These are phyloP conservation scores for Sebastes diaconus DNA, from an alignment of 2,797 vertebrate species.

Conservation along the genomic window DNA sequence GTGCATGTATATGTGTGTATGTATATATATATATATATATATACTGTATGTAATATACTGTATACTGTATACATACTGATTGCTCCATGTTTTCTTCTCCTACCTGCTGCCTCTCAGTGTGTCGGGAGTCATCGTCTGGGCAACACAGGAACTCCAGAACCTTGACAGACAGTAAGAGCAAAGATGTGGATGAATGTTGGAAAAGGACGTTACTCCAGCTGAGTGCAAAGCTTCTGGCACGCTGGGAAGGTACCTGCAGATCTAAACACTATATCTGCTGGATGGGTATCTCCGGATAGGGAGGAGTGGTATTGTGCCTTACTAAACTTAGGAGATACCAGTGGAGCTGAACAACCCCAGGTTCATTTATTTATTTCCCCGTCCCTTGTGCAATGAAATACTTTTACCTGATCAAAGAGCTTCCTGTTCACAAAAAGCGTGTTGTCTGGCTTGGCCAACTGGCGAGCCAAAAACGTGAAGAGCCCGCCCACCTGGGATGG, in stretches of 20 bases:
- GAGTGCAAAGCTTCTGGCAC: not conserved
- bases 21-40: no score
- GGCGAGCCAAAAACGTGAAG: constrained; percentile 96
- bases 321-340: no score
- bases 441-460: constrained; percentile 96
- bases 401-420: constrained; percentile 94
- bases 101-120: constrained; percentile 97
- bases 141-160: constrained; percentile 97
- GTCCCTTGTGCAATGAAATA: not conserved
- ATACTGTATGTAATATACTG: no score
- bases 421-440: constrained; percentile 98
- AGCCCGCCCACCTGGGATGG: constrained; percentile 97
- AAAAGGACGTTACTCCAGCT: not conserved
- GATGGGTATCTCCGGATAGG: not conserved
- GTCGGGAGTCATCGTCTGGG: constrained; percentile 93
- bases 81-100: not conserved
- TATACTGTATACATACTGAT: no score
- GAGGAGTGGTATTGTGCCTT: not conserved
- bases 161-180: constrained; percentile 69
- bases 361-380: not conserved
- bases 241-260: not conserved
- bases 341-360: not conserved
- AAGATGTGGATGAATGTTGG: not conserved
- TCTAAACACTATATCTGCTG: not conserved
- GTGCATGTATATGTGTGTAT: not conserved